These are phyloP conservation scores for Mythimna ferrago DNA, from an alignment of 2,888 invertebrate genomes.

Conservation along the genomic window DNA sequence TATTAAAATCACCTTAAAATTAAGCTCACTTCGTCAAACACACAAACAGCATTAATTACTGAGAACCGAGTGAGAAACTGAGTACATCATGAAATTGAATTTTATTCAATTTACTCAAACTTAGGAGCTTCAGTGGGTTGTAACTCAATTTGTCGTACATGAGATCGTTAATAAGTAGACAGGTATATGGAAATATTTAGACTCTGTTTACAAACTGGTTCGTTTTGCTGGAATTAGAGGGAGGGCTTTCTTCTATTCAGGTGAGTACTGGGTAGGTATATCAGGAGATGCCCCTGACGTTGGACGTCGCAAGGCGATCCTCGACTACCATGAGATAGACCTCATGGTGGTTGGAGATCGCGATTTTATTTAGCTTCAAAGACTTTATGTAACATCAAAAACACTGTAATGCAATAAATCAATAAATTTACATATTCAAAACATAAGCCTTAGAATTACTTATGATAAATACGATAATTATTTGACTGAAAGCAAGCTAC, in stretches of 20 bases:
- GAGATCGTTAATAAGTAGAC: slow-evolving; percentile 25
- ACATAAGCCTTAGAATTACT: no score
- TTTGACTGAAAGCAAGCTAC: no score
- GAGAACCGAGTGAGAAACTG: slow-evolving; percentile 18
- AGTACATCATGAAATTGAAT: slow-evolving; percentile 35
- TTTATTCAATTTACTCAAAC: slow-evolving; percentile 47
- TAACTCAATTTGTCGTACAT: slow-evolving; percentile 42
- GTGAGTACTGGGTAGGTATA: not conserved
- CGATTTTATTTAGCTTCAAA: no score
- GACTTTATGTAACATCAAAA: no score
- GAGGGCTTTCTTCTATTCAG: not conserved
- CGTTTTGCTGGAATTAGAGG: not conserved
- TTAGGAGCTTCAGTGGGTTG: slow-evolving; percentile 34
- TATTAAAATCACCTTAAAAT: slow-evolving; percentile 5
- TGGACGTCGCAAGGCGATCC: no score
- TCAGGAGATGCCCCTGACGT: no score
- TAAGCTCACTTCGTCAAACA: slow-evolving; percentile 10
- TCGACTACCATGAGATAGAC: no score
- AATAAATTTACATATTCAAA: no score
- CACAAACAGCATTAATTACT: slow-evolving; percentile 39
- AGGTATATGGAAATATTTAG: not conserved
- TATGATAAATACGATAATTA: no score
- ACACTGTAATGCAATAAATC: no score
- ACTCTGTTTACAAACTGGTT: not conserved
- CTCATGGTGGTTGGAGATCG: no score